Conservation (phyloP, 2,797 vertebrate genomes). For the Clarias laeviceps region DNA sequence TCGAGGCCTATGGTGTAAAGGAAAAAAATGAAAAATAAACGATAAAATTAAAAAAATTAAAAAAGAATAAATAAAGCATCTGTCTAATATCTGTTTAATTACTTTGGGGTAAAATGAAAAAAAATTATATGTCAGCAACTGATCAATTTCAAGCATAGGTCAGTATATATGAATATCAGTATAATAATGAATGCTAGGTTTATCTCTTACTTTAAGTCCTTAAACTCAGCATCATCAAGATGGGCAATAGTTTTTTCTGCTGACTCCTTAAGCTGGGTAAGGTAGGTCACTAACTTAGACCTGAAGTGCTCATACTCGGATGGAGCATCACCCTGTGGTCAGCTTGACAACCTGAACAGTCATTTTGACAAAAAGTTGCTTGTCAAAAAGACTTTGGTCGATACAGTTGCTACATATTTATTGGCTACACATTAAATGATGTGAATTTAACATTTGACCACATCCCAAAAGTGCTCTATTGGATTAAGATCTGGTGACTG, state of each 20-base stretch:
- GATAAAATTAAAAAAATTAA: too few relatives aligned
- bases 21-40: neutral
- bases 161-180: too few relatives aligned
- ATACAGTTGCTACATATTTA: too few relatives aligned
- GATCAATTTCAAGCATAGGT: too few relatives aligned
- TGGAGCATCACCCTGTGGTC: too few relatives aligned
- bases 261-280: slow-evolving; percentile 69
- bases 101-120: neutral
- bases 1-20: slow-evolving; percentile 67
- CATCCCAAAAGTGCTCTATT: too few relatives aligned
- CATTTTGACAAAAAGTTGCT: neutral
- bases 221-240: slow-evolving; percentile 76
- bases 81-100: neutral
- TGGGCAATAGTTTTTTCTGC: slow-evolving; percentile 68
- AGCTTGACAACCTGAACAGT: slow-evolving; percentile 78
- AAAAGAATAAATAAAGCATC: too few relatives aligned
- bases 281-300: slow-evolving; percentile 69
- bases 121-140: neutral
- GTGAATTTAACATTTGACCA: too few relatives aligned
- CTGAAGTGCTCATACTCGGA: too few relatives aligned
- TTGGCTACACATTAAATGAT: too few relatives aligned
- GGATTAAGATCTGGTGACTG: too few relatives aligned
- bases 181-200: too few relatives aligned
- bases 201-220: slow-evolving; percentile 78
- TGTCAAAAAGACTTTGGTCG: neutral